phyloP scores from a whole-genome alignment of 2,888 invertebrate genomes.

The Mesodorylaimus sp. region DNA sequence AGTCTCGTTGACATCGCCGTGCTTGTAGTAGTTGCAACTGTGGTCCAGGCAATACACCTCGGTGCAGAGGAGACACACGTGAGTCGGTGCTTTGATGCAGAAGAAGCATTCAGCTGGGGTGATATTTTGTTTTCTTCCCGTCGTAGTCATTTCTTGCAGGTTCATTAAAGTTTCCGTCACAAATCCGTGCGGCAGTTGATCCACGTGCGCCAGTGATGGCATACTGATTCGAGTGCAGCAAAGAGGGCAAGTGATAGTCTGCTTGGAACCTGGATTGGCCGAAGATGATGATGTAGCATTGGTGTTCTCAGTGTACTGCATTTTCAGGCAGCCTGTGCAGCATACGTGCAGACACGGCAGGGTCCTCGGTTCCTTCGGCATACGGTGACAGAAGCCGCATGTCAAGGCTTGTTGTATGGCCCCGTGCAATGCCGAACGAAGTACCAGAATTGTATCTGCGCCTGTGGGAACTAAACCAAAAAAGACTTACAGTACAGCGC shows the following conservation, averaged over 20 bases:
- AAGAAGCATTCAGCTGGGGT: background rate
- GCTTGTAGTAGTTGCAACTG: background rate
- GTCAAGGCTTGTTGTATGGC: background rate
- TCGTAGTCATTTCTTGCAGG: background rate
- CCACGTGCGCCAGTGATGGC: background rate
- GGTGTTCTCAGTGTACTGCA: background rate
- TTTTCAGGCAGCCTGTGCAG: slow-evolving; percentile 6
- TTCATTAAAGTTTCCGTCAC: background rate
- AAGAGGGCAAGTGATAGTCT: background rate
- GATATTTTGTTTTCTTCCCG: background rate
- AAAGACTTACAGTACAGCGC: no score
- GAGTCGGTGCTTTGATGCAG: background rate
- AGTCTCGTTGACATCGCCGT: background rate
- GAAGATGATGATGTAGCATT: no score
- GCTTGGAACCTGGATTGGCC: background rate
- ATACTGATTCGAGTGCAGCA: background rate
- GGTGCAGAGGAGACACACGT: background rate
- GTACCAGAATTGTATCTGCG: no score
- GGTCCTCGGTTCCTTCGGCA: background rate
- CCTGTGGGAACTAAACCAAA: no score
- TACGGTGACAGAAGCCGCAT: slow-evolving; percentile 1
- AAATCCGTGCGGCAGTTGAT: background rate
- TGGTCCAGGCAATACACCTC: background rate
- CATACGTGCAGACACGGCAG: slow-evolving; percentile 7
- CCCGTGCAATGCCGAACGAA: background rate